Conservation (phyloP, 2,888 invertebrate genomes). For the Iselma pallidipennis region DNA sequence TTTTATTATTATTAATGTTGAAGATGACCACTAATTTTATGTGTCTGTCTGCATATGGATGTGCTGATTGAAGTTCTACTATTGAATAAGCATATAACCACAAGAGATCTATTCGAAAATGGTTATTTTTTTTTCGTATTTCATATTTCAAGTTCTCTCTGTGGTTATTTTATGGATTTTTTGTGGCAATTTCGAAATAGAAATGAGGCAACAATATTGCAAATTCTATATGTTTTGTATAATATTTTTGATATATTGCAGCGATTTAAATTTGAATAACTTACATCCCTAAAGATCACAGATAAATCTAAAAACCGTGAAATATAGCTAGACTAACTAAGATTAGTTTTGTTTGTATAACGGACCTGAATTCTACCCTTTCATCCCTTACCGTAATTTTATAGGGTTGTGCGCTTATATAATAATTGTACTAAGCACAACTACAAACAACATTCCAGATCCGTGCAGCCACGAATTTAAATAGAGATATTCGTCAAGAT, state of each 20-base stretch:
- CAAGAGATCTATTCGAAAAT: background rate
- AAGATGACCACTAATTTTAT: background rate
- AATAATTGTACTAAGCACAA: constrained; percentile 36
- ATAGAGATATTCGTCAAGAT: constrained; percentile 26
- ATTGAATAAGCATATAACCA: background rate
- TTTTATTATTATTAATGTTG: background rate
- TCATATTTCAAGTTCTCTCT: no score
- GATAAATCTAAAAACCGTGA: constrained; percentile 41
- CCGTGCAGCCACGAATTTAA: constrained; percentile 31
- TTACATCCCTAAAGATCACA: constrained; percentile 25
- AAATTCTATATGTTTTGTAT: background rate
- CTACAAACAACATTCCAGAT: constrained; percentile 34
- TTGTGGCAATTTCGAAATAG: background rate
- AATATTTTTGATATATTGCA: background rate
- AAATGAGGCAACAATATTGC: background rate
- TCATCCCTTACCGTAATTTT: constrained; percentile 24
- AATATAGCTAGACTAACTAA: constrained; percentile 36
- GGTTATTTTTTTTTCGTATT: no score
- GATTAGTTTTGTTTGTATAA: constrained; percentile 36
- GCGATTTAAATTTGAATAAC: constrained; percentile 13
- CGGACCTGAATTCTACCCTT: constrained; percentile 31
- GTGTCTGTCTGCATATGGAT: background rate
- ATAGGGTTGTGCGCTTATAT: constrained; percentile 29
- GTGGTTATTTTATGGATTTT: constrained; percentile 1
- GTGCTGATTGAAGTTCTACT: background rate